Evolutionary conservation across 2,113 vertebrate species (phyloP).

Genomic region (Athene cunicularia): DNA sequence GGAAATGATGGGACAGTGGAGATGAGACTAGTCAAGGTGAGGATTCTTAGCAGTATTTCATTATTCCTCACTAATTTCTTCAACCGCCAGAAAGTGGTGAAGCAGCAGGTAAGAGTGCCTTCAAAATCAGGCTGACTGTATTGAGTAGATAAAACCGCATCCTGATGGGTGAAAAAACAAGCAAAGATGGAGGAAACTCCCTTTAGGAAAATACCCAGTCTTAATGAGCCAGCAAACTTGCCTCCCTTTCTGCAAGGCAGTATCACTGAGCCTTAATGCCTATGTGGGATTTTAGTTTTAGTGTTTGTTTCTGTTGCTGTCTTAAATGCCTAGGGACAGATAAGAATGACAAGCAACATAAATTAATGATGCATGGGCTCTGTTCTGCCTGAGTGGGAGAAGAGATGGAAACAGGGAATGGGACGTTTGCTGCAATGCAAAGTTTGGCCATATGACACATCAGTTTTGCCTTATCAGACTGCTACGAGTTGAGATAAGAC

Average conservation of each 20-base stretch:
- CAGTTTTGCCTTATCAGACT: neutral
- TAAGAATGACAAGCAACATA: neutral
- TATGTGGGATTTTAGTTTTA: neutral
- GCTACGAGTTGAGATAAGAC: neutral
- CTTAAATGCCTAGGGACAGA: neutral
- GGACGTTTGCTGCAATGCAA: neutral
- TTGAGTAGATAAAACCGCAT: neutral
- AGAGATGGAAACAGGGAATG: neutral
- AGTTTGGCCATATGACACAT: constrained; percentile 24
- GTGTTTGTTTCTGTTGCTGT: neutral
- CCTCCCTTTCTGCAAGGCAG: neutral
- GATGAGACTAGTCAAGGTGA: neutral
- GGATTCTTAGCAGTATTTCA: neutral
- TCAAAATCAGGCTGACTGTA: neutral
- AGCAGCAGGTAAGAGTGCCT: neutral
- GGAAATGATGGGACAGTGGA: neutral
- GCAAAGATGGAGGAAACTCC: neutral
- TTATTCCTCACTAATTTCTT: neutral
- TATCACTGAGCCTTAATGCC: neutral
- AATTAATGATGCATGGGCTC: constrained; percentile 4
- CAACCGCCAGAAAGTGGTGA: neutral
- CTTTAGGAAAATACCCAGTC: neutral
- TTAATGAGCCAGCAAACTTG: neutral
- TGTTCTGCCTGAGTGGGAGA: constrained; percentile 19
- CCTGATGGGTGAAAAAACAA: neutral